Conservation (phyloP, 2,797 vertebrate species). For the Catamblyrhynchus diadema region DNA sequence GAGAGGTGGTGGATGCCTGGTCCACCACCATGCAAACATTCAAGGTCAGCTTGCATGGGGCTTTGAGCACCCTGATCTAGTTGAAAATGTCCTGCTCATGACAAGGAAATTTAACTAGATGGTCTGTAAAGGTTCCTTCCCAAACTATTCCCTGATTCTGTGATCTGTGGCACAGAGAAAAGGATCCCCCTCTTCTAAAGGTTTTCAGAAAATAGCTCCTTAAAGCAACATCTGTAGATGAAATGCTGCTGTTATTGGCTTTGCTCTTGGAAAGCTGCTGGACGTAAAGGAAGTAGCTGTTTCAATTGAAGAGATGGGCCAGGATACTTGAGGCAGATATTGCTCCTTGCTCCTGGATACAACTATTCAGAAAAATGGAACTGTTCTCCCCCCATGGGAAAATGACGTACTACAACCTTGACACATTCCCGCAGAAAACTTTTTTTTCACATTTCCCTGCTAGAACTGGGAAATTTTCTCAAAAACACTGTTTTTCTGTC, state of each 20-base stretch:
- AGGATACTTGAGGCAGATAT: neutral
- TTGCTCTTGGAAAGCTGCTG: neutral
- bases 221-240: neutral
- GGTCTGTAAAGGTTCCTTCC: neutral
- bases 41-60: neutral
- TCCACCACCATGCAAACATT: neutral
- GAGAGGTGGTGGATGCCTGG: neutral
- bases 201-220: neutral
- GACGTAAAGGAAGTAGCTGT: neutral
- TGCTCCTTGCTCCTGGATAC: neutral
- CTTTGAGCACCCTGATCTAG: neutral
- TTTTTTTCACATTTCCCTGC: neutral
- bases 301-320: neutral
- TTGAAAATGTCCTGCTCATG: neutral
- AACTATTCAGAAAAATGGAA: neutral
- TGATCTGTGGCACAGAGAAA: neutral
- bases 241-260: neutral
- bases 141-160: neutral
- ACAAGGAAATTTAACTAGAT: neutral
- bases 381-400: rapidly evolving
- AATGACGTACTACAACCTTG: neutral
- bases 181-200: neutral
- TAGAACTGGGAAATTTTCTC: neutral
- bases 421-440: neutral
- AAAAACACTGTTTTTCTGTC: neutral